Base-by-base conservation (phyloP, 2,888 invertebrate genomes). In the Torymus auratus region DNA sequence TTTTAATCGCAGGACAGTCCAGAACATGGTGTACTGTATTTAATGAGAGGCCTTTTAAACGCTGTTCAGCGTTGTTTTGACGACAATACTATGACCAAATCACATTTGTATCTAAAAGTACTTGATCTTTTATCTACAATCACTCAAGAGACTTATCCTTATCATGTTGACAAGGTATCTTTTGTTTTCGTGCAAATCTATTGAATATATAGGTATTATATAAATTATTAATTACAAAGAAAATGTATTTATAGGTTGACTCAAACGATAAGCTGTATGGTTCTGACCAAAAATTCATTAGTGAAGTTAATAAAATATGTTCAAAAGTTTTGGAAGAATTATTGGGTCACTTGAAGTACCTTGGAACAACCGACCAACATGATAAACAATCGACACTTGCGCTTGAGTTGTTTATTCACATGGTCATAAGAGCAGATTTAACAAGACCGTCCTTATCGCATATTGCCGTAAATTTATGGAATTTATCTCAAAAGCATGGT, bases 181-280 rank as follows among this genome's bases (percentile, higher is more conserved):
- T 23, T 67, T 79, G 56, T 50, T 62, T 15, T 56, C 70, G 41
- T 7, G 5, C 0, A 41, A 41, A 4, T 10, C 1, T 41, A 41
- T 41, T 41, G 7, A 41, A 41, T 41, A 41, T 41, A 10, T 17
- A 67, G 60, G 13, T 0, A 50, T 56, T 82, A 71, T 68, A 71
- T 71, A 60, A 55, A 70, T 50, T 3, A 67, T 78, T 80, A 56
- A 77, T 82, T 23, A 41, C 70, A 28, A 20, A 64, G 70, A n/a
- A 80, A 80, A 74, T 82, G 56, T 71, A 83, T 82, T 85, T 92
- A 87, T 85, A 95, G 94, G 97, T 98, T 82, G 95, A 98, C 87
- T 97, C 98, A 2, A 99, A 99, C 89, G 98, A 99, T 91, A 93
- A 95, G 78, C 91, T 99, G 60, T 99, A 98, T 89, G 98, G 98